phyloP scores from a whole-genome alignment of 2,113 vertebrate species.

The Ploceus nigricollis region DNA sequence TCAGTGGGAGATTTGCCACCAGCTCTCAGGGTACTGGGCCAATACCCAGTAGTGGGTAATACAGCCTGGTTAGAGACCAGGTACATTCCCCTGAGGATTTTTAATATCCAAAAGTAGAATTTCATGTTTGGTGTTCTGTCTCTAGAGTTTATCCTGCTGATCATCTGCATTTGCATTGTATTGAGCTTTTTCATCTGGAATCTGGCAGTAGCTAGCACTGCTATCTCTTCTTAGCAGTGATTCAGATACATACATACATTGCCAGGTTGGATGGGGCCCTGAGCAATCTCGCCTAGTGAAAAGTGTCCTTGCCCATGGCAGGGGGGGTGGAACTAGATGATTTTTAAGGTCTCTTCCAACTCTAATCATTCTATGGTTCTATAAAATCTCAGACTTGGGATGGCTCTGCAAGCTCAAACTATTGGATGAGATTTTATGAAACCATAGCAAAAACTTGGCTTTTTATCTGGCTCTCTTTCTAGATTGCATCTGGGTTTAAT shows the following conservation, averaged over 20 bases:
- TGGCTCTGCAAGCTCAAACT: neutral
- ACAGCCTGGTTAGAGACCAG: neutral
- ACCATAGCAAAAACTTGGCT: neutral
- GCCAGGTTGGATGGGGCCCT: neutral
- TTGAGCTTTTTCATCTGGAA: neutral
- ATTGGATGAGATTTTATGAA: neutral
- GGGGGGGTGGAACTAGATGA: neutral
- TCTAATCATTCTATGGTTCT: neutral
- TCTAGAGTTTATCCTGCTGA: neutral
- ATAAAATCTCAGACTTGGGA: neutral
- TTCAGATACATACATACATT: neutral
- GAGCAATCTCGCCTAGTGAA: neutral
- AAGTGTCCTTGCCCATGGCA: neutral
- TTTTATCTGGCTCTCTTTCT: neutral
- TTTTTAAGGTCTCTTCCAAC: neutral
- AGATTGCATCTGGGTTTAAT: neutral
- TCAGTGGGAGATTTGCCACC: neutral
- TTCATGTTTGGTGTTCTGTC: neutral
- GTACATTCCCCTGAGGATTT: neutral
- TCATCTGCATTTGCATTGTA: neutral
- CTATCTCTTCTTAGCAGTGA: neutral
- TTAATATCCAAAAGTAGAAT: neutral
- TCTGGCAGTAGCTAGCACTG: neutral
- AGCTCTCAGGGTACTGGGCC: neutral
- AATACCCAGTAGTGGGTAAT: neutral